Evolutionary conservation across 2,888 invertebrate species (phyloP).

Genomic region (Pyrochroa serraticornis): DNA sequence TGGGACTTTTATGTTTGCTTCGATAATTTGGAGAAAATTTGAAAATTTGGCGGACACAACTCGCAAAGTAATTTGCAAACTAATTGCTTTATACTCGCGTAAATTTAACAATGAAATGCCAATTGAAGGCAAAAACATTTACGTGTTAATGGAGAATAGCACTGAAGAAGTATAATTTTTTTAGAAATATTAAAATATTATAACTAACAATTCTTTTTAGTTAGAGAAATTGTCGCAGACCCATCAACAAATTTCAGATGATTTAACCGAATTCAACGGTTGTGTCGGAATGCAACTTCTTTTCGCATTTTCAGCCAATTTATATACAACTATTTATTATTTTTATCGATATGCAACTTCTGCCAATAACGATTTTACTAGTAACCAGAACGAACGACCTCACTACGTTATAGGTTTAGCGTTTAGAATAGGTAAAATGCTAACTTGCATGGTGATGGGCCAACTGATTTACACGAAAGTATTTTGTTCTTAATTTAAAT

Average conservation of each 20-base stretch:
- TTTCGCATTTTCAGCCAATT: not conserved
- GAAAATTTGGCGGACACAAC: not conserved
- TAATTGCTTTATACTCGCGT: not conserved
- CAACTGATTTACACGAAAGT: constrained; percentile 22
- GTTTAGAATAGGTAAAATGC: constrained; percentile 29
- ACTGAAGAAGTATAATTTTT: not conserved
- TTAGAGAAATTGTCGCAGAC: constrained; percentile 14
- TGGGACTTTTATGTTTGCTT: not conserved
- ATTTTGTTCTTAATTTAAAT: not conserved
- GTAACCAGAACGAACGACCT: constrained; percentile 32
- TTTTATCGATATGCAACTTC: constrained; percentile 8
- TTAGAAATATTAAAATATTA: not conserved
- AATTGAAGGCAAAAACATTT: not conserved
- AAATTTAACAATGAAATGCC: not conserved
- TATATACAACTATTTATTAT: constrained; percentile 8
- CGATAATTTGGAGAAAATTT: constrained; percentile 9
- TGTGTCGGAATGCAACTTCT: constrained; percentile 5
- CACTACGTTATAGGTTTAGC: constrained; percentile 32
- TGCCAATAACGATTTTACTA: constrained; percentile 19
- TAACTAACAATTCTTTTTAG: not conserved
- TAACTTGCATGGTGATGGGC: constrained; percentile 32
- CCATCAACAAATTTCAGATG: constrained; percentile 22
- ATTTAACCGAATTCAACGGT: constrained; percentile 6
- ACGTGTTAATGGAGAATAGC: not conserved
- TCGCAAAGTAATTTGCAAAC: not conserved